Percentiles rank a stretch among this genome's conserved stretches.
These are phyloP conservation scores for Aphelenchoides fujianensis DNA, from an alignment of 1,140 invertebrate genomes.

Conservation along the genomic window DNA sequence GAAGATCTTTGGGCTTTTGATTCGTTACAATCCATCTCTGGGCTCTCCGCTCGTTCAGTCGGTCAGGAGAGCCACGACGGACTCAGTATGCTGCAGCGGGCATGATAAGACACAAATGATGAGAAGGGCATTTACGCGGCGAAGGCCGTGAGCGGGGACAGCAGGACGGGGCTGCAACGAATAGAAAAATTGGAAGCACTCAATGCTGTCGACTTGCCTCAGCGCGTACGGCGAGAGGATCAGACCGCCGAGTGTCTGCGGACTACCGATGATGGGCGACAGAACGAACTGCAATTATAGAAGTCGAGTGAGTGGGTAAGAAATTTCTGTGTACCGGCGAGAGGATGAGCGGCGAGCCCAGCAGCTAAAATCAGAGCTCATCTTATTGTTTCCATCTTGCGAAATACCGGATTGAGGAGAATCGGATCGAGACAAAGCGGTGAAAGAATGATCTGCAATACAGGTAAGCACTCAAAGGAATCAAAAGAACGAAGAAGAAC, in stretches of 20 bases:
- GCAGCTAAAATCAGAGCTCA: background rate
- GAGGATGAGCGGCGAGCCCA: no score
- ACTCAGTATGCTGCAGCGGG: background rate
- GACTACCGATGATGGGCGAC: constrained; percentile 32
- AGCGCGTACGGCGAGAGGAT: constrained; percentile 42
- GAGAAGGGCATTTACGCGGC: constrained; percentile 19
- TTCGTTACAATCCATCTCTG: no score
- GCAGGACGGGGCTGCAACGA: background rate
- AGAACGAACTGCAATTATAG: constrained; percentile 19
- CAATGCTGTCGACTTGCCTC: background rate
- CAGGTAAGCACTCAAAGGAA: background rate
- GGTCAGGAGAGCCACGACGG: background rate
- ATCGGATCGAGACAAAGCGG: background rate
- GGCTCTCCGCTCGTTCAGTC: background rate
- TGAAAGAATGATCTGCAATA: background rate
- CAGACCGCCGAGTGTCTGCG: no score
- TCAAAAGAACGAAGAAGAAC: background rate
- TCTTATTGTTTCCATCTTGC: no score
- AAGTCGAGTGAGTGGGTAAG: constrained; percentile 23
- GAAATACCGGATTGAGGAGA: background rate
- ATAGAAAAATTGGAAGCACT: background rate
- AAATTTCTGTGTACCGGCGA: constrained; percentile 25
- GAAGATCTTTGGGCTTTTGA: background rate
- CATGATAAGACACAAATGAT: no score
- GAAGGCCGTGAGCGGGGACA: background rate